Percentiles rank a stretch among this genome's conserved stretches.
phyloP scores from a whole-genome alignment of 2,888 invertebrate species.

The Melanophora roralis region DNA sequence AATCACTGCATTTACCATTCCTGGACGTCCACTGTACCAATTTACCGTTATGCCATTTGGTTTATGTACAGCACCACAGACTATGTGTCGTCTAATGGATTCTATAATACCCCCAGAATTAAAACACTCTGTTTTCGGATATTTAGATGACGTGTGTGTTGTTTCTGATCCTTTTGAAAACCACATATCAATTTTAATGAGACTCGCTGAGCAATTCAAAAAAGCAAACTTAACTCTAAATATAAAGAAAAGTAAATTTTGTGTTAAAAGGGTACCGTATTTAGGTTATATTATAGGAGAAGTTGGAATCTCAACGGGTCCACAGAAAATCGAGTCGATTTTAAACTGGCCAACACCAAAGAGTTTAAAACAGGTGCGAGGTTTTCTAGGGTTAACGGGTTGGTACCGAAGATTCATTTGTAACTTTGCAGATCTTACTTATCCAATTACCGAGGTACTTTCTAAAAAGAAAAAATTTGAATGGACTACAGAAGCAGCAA shows the following conservation, averaged over 20 bases:
- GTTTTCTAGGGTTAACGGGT: constrained; percentile 59
- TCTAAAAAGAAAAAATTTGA: constrained; percentile 10
- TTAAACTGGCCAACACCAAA: constrained; percentile 45
- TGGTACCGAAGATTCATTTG: constrained; percentile 45
- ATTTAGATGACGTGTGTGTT: constrained; percentile 22
- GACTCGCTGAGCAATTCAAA: constrained; percentile 19
- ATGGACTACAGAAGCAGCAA: constrained; percentile 14
- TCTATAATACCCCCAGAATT: constrained; percentile 50
- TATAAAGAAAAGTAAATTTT: background rate
- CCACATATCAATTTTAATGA: constrained; percentile 26
- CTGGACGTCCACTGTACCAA: constrained; percentile 58
- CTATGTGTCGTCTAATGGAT: constrained; percentile 50
- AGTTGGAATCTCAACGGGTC: background rate
- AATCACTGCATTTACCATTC: constrained; percentile 56
- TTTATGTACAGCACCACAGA: constrained; percentile 34
- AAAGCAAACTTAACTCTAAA: constrained; percentile 48
- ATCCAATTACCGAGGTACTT: constrained; percentile 16
- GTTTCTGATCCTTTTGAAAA: constrained; percentile 14
- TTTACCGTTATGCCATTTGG: constrained; percentile 56
- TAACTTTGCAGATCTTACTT: constrained; percentile 6
- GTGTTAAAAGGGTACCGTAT: background rate
- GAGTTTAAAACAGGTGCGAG: constrained; percentile 45
- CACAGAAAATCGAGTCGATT: constrained; percentile 15
- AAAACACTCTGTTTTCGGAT: constrained; percentile 26
- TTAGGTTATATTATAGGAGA: background rate